Conservation (phyloP, 2,888 invertebrate species). For the Rhagophthalmus giganteus region DNA sequence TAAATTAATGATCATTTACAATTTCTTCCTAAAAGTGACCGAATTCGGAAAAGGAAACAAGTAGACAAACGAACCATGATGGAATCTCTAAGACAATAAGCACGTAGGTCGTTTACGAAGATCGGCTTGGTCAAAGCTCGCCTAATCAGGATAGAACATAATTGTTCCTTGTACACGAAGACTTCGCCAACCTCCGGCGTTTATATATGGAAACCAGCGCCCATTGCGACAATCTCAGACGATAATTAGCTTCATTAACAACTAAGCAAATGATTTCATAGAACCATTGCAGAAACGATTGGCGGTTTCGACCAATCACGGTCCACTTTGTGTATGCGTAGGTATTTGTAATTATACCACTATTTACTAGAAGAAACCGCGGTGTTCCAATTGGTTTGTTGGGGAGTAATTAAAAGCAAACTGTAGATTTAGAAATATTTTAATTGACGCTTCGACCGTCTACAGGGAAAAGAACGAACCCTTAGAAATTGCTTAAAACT, state of each 20-base stretch:
- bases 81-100: slow-evolving; percentile 28
- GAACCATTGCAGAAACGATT: slow-evolving; percentile 38
- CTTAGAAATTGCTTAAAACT: too few relatives aligned
- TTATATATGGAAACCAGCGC: slow-evolving; percentile 38
- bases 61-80: slow-evolving; percentile 21
- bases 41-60: slow-evolving; percentile 4
- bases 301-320: slow-evolving; percentile 25
- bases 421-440: slow-evolving; percentile 14
- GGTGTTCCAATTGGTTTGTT: slow-evolving; percentile 21
- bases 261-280: slow-evolving; percentile 42
- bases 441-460: too few relatives aligned
- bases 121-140: slow-evolving; percentile 32
- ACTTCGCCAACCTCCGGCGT: slow-evolving; percentile 24
- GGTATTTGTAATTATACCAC: slow-evolving; percentile 25
- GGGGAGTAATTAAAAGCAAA: slow-evolving; percentile 13
- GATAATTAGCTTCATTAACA: slow-evolving; percentile 43
- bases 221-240: slow-evolving; percentile 45
- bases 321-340: slow-evolving; percentile 11
- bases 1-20: too few relatives aligned
- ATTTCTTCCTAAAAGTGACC: too few relatives aligned
- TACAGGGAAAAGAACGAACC: too few relatives aligned
- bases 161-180: slow-evolving; percentile 39
- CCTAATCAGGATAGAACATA: slow-evolving; percentile 42
- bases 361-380: slow-evolving; percentile 22
- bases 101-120: slow-evolving; percentile 29